A percentile compares a stretch with the other conserved stretches of the same genome.
phyloP scores from a whole-genome alignment of 2,113 vertebrate species.

The Trematomus loennbergii region DNA sequence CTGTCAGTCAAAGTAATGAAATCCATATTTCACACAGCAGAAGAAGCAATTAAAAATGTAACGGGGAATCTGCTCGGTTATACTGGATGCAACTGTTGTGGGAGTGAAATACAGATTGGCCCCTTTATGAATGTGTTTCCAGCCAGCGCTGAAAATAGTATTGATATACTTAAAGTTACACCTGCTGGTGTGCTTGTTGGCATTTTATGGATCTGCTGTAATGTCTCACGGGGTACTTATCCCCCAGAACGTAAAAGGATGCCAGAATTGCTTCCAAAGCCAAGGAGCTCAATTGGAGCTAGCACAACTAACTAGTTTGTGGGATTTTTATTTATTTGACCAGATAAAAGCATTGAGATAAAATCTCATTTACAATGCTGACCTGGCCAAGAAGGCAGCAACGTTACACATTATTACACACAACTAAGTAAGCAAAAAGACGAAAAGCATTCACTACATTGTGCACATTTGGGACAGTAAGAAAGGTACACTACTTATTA shows the following conservation, averaged over 20 bases:
- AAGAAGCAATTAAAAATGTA: constrained; percentile 11
- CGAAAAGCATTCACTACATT: too few relatives aligned
- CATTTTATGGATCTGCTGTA: not conserved
- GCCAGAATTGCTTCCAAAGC: not conserved
- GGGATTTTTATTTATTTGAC: not conserved
- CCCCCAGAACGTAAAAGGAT: not conserved
- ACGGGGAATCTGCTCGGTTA: not conserved
- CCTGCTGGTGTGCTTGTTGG: not conserved
- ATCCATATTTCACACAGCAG: constrained; percentile 2
- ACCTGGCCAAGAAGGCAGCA: too few relatives aligned
- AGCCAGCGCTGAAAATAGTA: not conserved
- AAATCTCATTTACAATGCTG: too few relatives aligned
- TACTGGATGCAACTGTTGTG: constrained; percentile 2
- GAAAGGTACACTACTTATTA: too few relatives aligned
- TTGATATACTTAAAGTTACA: not conserved
- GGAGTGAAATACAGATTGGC: not conserved
- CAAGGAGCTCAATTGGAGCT: not conserved
- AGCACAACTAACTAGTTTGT: not conserved
- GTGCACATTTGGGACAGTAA: too few relatives aligned
- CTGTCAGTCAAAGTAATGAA: constrained; percentile 28
- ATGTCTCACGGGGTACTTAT: not conserved
- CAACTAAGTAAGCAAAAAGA: too few relatives aligned
- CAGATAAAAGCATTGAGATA: too few relatives aligned
- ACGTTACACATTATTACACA: too few relatives aligned
- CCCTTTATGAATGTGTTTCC: not conserved